A percentile compares a stretch with the other conserved stretches of the same genome.
These are phyloP conservation scores for Cosmopolites sordidus DNA, from an alignment of 2,888 invertebrate genomes.

Conservation along the genomic window DNA sequence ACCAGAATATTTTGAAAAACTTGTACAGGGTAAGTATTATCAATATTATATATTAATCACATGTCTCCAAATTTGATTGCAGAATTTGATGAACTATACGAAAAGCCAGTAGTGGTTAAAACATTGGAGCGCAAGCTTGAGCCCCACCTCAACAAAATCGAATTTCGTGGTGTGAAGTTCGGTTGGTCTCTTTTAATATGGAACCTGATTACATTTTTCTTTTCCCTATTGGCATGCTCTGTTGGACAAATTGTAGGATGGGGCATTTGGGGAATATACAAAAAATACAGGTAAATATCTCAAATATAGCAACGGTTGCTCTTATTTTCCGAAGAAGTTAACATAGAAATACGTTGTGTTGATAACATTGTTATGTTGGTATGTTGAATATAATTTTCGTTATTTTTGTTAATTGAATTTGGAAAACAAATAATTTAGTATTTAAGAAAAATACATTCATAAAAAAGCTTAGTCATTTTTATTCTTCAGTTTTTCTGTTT, in stretches of 20 bases:
- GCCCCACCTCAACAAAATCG: constrained; percentile 12
- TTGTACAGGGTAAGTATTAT: constrained; percentile 11
- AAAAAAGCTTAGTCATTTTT: no score
- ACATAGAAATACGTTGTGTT: no score
- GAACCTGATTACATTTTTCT: constrained; percentile 32
- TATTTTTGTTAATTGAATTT: no score
- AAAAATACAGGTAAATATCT: constrained; percentile 24
- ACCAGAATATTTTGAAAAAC: constrained; percentile 18
- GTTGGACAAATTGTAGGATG: constrained; percentile 25
- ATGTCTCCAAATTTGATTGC: constrained; percentile 4
- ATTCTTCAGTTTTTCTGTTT: no score
- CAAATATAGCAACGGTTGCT: no score
- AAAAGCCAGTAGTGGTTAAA: constrained; percentile 16
- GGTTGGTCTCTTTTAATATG: constrained; percentile 32
- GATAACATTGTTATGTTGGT: no score
- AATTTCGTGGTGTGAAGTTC: constrained; percentile 26
- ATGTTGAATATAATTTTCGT: no score
- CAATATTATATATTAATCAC: neutral
- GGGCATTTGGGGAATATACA: constrained; percentile 25
- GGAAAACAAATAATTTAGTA: no score
- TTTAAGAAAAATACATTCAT: no score
- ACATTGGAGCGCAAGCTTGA: constrained; percentile 18
- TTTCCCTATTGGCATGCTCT: constrained; percentile 32
- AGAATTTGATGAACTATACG: constrained; percentile 26
- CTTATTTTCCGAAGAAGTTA: no score